Evolutionary conservation across 1,140 invertebrate species (phyloP).

Genomic region (Marisa cornuarietis): DNA sequence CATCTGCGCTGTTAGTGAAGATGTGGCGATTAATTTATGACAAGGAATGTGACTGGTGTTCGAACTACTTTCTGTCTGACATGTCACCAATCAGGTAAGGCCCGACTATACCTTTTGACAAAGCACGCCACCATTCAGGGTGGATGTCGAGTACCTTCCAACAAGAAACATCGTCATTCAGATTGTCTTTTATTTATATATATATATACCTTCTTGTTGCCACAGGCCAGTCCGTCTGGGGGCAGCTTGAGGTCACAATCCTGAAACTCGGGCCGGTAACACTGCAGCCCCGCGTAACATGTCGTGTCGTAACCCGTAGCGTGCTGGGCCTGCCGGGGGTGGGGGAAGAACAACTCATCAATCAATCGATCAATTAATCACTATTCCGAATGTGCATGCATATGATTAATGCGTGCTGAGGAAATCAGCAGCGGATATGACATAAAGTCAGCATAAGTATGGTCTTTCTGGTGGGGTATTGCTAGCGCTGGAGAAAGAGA

Average conservation of each 20-base stretch:
- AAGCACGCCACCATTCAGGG: not conserved
- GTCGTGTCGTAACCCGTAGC: slow-evolving; percentile 16
- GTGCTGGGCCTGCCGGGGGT: slow-evolving; percentile 23
- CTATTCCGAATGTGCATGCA: too few relatives aligned
- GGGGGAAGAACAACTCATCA: not conserved
- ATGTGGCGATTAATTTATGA: too few relatives aligned
- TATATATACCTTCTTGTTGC: slow-evolving; percentile 19
- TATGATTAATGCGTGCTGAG: too few relatives aligned
- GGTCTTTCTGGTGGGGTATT: too few relatives aligned
- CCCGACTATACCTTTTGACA: not conserved
- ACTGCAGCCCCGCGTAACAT: slow-evolving; percentile 24
- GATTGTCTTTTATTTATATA: not conserved
- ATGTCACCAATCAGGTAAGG: not conserved
- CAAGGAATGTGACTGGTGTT: not conserved
- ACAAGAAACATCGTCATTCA: slow-evolving; percentile 1
- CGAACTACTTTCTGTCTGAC: not conserved
- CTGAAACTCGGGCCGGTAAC: slow-evolving; percentile 6
- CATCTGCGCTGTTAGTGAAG: too few relatives aligned
- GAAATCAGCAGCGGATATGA: too few relatives aligned
- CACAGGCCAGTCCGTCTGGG: slow-evolving; percentile 33
- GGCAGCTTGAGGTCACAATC: slow-evolving; percentile 25
- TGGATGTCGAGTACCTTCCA: not conserved
- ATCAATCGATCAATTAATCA: not conserved
- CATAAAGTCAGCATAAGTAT: too few relatives aligned
- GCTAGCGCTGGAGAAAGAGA: too few relatives aligned